Conservation (phyloP, 2,797 vertebrate species). For the Hirundo rustica region DNA sequence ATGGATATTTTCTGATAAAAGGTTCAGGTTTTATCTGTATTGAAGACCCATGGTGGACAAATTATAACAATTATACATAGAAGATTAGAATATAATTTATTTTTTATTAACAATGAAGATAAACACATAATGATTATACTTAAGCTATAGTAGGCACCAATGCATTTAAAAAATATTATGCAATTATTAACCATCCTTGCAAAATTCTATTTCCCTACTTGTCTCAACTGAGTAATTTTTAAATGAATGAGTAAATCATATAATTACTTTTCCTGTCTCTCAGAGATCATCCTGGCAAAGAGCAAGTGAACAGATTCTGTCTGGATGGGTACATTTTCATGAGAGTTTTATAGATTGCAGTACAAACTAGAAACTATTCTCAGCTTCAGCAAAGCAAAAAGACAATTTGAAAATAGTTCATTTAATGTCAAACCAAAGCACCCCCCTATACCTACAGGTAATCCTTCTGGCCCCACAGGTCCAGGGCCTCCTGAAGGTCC, state of each 20-base stretch:
- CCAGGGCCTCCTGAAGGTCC: slow-evolving; percentile 88
- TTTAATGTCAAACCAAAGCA: background rate
- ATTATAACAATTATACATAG: background rate
- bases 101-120: background rate
- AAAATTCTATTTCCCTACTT: background rate
- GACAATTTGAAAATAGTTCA: background rate
- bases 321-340: background rate
- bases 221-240: background rate
- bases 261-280: background rate
- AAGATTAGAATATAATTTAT: background rate
- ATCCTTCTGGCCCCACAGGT: slow-evolving; percentile 84
- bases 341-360: background rate
- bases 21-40: background rate
- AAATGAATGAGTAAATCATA: background rate
- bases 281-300: background rate
- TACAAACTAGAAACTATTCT: background rate
- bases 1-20: background rate
- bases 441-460: slow-evolving; percentile 83
- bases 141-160: background rate
- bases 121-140: background rate
- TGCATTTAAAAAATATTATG: background rate
- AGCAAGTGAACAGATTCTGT: background rate
- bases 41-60: background rate
- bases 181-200: background rate
- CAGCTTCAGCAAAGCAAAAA: background rate